phyloP scores from a whole-genome alignment of 2,113 vertebrate species.

The Dendropsophus ebraccatus region DNA sequence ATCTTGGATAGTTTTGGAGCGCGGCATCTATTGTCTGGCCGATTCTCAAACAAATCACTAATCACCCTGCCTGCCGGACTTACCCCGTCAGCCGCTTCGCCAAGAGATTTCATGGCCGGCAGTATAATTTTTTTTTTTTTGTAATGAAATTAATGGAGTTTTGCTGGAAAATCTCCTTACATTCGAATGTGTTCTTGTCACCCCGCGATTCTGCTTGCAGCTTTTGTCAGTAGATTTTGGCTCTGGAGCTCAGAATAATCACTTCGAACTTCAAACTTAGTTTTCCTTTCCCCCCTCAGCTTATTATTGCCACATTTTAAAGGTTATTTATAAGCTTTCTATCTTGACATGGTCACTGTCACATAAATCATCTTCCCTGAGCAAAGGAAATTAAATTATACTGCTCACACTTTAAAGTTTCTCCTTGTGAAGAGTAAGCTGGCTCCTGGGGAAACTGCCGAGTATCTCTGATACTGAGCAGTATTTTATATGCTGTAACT shows the following conservation, averaged over 20 bases:
- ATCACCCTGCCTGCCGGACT: slow-evolving; percentile 63
- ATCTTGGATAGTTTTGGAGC: slow-evolving; percentile 55
- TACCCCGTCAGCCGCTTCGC: slow-evolving; percentile 63
- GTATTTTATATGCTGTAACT: slow-evolving; percentile 34
- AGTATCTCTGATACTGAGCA: slow-evolving; percentile 25
- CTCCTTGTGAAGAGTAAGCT: slow-evolving; percentile 41
- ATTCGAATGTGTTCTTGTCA: slow-evolving; percentile 61
- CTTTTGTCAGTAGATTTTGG: slow-evolving; percentile 9
- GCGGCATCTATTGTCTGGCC: slow-evolving; percentile 61
- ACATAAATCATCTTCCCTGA: slow-evolving; percentile 53
- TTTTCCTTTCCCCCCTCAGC: slow-evolving; percentile 55
- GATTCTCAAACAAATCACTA: slow-evolving; percentile 62
- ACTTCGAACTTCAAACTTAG: slow-evolving; percentile 53
- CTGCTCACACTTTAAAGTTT: slow-evolving; percentile 54
- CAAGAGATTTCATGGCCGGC: slow-evolving; percentile 67
- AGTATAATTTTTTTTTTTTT: slow-evolving; percentile 64
- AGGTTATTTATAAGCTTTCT: slow-evolving; percentile 46
- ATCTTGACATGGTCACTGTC: slow-evolving; percentile 39
- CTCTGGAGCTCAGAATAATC: slow-evolving; percentile 46
- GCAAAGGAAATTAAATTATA: slow-evolving; percentile 53
- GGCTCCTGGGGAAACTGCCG: slow-evolving; percentile 7
- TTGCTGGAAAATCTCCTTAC: slow-evolving; percentile 68
- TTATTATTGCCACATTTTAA: slow-evolving; percentile 55
- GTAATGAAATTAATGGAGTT: slow-evolving; percentile 68
- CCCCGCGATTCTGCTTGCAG: slow-evolving; percentile 44